These are phyloP conservation scores for Azemiops feae DNA, from an alignment of 2,113 vertebrate genomes.

Conservation along the genomic window DNA sequence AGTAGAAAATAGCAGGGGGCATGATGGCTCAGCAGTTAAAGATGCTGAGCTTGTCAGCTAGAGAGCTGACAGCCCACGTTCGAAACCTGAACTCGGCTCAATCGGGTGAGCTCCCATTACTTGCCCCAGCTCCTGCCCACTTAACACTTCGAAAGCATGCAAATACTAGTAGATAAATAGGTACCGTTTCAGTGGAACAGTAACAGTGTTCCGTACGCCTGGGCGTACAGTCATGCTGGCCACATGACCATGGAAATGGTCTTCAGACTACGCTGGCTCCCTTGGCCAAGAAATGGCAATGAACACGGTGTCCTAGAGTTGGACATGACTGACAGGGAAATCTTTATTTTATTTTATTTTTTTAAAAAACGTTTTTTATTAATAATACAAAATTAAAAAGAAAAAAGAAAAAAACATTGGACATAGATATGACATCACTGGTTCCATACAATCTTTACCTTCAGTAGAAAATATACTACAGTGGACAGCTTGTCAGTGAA, in stretches of 20 bases:
- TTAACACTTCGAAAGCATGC: neutral
- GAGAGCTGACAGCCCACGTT: neutral
- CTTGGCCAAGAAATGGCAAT: neutral
- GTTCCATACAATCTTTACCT: neutral
- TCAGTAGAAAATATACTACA: neutral
- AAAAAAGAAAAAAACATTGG: no score
- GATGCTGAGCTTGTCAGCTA: no score
- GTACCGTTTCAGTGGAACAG: neutral
- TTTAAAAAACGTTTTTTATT: no score
- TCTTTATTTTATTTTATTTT: no score
- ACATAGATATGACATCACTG: no score
- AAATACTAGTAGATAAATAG: neutral
- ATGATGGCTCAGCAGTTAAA: neutral
- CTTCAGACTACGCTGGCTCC: neutral
- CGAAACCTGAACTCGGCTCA: neutral
- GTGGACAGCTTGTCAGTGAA: neutral
- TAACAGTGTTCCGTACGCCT: neutral
- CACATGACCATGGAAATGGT: neutral
- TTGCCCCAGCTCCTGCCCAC: neutral
- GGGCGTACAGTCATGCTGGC: neutral
- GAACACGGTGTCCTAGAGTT: neutral
- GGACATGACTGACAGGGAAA: neutral
- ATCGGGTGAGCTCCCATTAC: neutral
- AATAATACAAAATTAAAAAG: no score
- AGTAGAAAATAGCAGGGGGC: neutral